phyloP scores from a whole-genome alignment of 2,888 invertebrate species.

The Fragum sueziense region DNA sequence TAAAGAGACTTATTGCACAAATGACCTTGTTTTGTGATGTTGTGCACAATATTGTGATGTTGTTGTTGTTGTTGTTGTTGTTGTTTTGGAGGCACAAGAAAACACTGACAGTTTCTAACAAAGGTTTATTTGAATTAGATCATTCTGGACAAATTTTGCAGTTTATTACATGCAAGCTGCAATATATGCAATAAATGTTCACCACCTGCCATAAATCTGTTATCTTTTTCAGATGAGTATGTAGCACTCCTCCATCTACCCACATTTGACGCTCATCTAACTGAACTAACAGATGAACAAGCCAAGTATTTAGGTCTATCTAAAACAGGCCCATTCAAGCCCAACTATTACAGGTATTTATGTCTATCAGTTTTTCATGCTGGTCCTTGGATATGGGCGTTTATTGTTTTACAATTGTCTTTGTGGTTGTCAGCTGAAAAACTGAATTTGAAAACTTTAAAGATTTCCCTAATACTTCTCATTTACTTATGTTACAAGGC shows the following conservation, averaged over 20 bases:
- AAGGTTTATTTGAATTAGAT: too few relatives aligned
- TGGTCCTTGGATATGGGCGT: background rate
- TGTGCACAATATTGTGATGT: too few relatives aligned
- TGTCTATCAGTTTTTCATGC: background rate
- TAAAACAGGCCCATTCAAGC: constrained; percentile 99
- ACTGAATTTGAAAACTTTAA: background rate
- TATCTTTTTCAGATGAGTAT: constrained; percentile 94
- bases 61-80: too few relatives aligned
- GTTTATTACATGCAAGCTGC: too few relatives aligned
- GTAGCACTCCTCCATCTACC: constrained; percentile 98
- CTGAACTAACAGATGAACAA: constrained; percentile 97
- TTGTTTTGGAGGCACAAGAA: too few relatives aligned
- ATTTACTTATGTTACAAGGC: background rate
- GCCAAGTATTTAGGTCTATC: constrained; percentile 98
- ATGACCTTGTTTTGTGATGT: too few relatives aligned
- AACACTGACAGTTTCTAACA: too few relatives aligned
- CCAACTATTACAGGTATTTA: constrained; percentile 95
- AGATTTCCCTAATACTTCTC: background rate
- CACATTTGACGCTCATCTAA: constrained; percentile 98
- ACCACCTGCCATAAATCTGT: too few relatives aligned
- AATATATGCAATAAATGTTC: too few relatives aligned
- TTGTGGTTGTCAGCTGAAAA: background rate
- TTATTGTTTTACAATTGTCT: background rate
- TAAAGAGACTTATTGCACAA: too few relatives aligned
- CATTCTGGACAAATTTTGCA: too few relatives aligned